Percentiles rank a stretch among this genome's conserved stretches.
phyloP scores from a whole-genome alignment of 2,113 vertebrate genomes.

The Podilymbus podiceps region DNA sequence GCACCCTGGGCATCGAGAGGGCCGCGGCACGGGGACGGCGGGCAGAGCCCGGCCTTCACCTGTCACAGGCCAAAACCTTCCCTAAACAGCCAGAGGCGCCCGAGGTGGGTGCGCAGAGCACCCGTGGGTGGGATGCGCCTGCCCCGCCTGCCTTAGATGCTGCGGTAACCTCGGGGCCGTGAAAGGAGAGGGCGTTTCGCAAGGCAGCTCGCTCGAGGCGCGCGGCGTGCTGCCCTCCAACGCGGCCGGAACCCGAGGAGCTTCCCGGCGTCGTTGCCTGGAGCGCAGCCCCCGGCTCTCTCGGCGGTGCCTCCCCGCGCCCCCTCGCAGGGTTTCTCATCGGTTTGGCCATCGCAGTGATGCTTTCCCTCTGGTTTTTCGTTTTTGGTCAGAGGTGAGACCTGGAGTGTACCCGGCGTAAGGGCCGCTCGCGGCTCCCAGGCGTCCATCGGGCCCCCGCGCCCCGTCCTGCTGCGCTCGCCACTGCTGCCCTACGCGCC shows the following conservation, averaged over 20 bases:
- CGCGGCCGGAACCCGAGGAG: accelerated
- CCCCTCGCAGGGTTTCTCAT: neutral
- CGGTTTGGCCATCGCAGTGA: accelerated
- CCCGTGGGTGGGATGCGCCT: neutral
- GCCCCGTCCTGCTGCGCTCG: neutral
- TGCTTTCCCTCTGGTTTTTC: neutral
- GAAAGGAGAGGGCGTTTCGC: neutral
- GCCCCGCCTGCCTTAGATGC: neutral
- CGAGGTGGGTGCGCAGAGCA: accelerated
- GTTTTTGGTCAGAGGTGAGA: neutral
- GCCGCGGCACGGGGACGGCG: accelerated
- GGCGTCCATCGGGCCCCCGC: accelerated
- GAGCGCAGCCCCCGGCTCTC: neutral
- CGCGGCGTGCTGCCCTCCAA: accelerated
- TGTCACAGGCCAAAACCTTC: neutral
- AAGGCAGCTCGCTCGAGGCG: neutral
- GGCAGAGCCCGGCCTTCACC: neutral
- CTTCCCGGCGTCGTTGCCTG: accelerated
- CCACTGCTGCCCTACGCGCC: neutral
- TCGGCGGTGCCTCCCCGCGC: accelerated
- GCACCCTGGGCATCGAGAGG: neutral
- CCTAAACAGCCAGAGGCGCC: neutral
- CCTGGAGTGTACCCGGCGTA: neutral
- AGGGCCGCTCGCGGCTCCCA: neutral
- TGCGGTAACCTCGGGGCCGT: neutral